Base-by-base conservation (phyloP, 2,888 invertebrate genomes). In the Zhuqinia jingwanae region DNA sequence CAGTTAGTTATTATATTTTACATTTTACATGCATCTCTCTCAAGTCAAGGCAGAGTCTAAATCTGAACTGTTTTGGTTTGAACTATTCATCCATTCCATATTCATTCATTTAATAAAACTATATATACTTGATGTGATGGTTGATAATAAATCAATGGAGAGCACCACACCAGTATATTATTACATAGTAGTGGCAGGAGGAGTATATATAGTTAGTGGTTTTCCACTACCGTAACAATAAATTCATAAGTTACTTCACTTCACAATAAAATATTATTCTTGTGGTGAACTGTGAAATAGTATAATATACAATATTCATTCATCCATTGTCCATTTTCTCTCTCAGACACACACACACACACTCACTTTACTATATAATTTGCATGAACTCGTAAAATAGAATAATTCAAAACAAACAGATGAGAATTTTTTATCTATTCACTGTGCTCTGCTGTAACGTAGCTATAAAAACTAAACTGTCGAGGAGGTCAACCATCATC, bases 1-100 rank as follows among this genome's bases (percentile, higher is more conserved):
- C 78, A 79, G 78, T 79, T 79, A 65, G 13, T 17, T 50, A 79
- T 79, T 79, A 77, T n/a, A n/a, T n/a, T n/a, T n/a, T n/a, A n/a
- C n/a, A n/a, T n/a, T n/a, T n/a, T n/a, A n/a, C n/a, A n/a, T n/a
- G n/a, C n/a, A n/a, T n/a, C n/a, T n/a, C n/a, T n/a, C 60, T 45
- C 68, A 68, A 22, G 13, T 45, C 68, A 20, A 42, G 30, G n/a
- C n/a, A 15, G 53, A 45, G 45, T 36, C 42, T 65, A 65, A 65
- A 65, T 65, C 65, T 36, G 65, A 65, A 65, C n/a, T 65, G 42
- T 42, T 65, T 65, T 65, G 42, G 65, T 20, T 42, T 65, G 42
- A 20, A n/a, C n/a, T n/a, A n/a, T n/a, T n/a, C n/a, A n/a, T n/a
- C n/a, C n/a, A n/a, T n/a, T n/a, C n/a, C n/a, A n/a, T n/a, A n/a